These are phyloP conservation scores for Synodontis membranacea DNA, from an alignment of 2,113 vertebrate species.

Conservation along the genomic window DNA sequence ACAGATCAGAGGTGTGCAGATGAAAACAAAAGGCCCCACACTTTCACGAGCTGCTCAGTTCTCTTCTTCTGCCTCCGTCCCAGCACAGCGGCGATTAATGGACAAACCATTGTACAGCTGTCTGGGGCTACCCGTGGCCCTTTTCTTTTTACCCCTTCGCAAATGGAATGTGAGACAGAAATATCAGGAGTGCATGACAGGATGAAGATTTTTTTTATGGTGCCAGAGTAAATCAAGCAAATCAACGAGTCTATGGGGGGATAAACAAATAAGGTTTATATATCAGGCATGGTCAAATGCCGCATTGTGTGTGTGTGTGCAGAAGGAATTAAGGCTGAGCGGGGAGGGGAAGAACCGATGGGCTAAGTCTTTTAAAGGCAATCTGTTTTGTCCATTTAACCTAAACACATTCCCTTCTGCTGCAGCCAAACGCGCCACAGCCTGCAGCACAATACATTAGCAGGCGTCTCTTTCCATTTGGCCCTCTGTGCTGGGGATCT, in stretches of 20 bases:
- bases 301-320: constrained; percentile 44
- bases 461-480: constrained; percentile 43
- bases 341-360: constrained; percentile 49
- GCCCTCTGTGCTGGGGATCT: constrained; percentile 24
- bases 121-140: background rate
- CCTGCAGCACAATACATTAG: constrained; percentile 55
- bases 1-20: constrained; percentile 44
- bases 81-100: constrained; percentile 31
- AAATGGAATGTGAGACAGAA: constrained; percentile 34
- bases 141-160: background rate
- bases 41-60: constrained; percentile 36
- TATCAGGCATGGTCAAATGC: constrained; percentile 27
- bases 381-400: constrained; percentile 67
- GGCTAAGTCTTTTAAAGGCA: constrained; percentile 58
- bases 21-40: constrained; percentile 41
- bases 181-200: constrained; percentile 23
- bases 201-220: constrained; percentile 36
- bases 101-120: constrained; percentile 5
- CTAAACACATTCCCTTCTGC: constrained; percentile 52
- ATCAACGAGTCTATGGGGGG: constrained; percentile 14
- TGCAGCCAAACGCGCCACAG: constrained; percentile 44
- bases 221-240: constrained; percentile 38
- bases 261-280: constrained; percentile 23
- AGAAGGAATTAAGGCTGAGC: constrained; percentile 28
- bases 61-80: constrained; percentile 25